Percentiles rank a stretch among this genome's conserved stretches.
These are phyloP conservation scores for Callimorpha dominula DNA, from an alignment of 2,888 invertebrate genomes.

Conservation along the genomic window DNA sequence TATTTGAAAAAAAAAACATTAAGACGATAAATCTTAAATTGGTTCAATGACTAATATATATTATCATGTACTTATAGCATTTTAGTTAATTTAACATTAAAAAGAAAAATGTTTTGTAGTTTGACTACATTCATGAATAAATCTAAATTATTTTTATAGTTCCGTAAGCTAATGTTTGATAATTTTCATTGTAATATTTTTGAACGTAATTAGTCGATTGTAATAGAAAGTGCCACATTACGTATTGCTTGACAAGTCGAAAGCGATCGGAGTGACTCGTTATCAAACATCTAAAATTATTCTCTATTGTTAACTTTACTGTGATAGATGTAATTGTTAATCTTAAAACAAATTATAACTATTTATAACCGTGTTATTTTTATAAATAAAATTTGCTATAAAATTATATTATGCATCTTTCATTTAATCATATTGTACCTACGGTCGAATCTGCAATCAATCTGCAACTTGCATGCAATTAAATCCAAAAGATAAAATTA, in stretches of 20 bases:
- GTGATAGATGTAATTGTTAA: constrained; percentile 71
- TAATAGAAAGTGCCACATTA: constrained; percentile 73
- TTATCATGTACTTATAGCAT: not conserved
- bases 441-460: not conserved
- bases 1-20: not conserved
- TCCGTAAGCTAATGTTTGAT: constrained; percentile 40
- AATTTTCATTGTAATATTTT: constrained; percentile 34
- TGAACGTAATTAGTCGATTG: constrained; percentile 54
- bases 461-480: not conserved
- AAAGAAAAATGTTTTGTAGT: not conserved
- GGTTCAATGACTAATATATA: not conserved
- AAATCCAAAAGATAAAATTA: not conserved
- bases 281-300: constrained; percentile 49
- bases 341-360: constrained; percentile 35
- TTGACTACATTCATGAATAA: not conserved
- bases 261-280: constrained; percentile 55
- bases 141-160: constrained; percentile 45
- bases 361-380: constrained; percentile 55
- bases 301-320: constrained; percentile 57
- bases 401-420: constrained; percentile 13
- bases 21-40: not conserved
- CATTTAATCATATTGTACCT: not conserved
- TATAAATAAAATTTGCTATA: constrained; percentile 47
- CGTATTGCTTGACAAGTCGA: constrained; percentile 50
- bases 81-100: not conserved